These are phyloP conservation scores for Lasioglossum albipes DNA, from an alignment of 1,140 invertebrate species.

Conservation along the genomic window DNA sequence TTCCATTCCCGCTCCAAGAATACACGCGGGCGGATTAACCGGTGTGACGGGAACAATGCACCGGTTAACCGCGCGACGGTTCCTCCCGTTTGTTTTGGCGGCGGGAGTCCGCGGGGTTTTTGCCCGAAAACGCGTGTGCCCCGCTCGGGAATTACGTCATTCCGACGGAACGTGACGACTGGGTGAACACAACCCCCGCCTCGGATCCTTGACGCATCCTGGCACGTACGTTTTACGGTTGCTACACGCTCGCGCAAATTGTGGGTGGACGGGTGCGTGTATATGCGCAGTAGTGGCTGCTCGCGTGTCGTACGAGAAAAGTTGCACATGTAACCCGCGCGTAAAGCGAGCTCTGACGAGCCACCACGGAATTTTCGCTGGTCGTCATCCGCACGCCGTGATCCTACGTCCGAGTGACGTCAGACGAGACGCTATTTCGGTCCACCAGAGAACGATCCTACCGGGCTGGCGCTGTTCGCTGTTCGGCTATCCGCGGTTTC, in stretches of 20 bases:
- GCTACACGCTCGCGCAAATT: no score
- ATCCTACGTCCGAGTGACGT: slow-evolving; percentile 52
- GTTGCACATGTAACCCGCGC: not conserved
- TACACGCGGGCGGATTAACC: not conserved
- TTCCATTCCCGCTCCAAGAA: not conserved
- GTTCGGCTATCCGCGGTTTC: not conserved
- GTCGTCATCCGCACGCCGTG: slow-evolving; percentile 28
- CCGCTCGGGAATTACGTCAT: slow-evolving; percentile 19
- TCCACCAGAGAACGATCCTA: slow-evolving; percentile 13
- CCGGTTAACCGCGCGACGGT: slow-evolving; percentile 12
- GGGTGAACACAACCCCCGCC: not conserved
- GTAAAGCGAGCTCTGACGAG: slow-evolving; percentile 23
- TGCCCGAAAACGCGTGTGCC: slow-evolving; percentile 13
- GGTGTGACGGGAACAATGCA: not conserved
- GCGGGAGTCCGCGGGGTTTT: slow-evolving; percentile 14
- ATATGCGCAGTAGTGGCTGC: no score
- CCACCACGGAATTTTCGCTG: slow-evolving; percentile 44
- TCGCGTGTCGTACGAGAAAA: not conserved
- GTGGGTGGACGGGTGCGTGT: no score
- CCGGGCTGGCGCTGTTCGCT: no score
- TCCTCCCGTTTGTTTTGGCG: slow-evolving; percentile 27
- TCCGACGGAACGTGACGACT: slow-evolving; percentile 12
- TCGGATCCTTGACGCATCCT: no score
- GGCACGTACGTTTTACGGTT: no score
- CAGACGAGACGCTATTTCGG: slow-evolving; percentile 54